phyloP scores from a whole-genome alignment of 2,113 vertebrate genomes.

The Pangasianodon hypophthalmus region DNA sequence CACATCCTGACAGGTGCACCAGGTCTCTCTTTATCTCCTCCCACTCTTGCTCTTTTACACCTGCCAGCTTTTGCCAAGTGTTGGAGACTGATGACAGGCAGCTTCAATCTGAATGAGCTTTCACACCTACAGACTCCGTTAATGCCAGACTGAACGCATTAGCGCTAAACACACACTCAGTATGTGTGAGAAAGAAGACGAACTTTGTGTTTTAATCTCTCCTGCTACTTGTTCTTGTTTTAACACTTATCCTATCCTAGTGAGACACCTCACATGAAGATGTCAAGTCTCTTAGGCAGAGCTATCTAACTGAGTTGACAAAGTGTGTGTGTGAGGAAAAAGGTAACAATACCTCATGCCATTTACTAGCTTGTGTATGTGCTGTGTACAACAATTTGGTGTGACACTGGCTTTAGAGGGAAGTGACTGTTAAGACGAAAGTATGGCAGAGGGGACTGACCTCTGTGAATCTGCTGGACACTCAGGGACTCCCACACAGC shows the following conservation, averaged over 20 bases:
- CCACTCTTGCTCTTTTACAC: constrained; percentile 46
- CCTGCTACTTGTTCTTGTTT: neutral
- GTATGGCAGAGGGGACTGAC: constrained; percentile 35
- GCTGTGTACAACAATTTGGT: constrained; percentile 21
- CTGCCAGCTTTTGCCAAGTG: constrained; percentile 35
- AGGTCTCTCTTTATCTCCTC: constrained; percentile 55
- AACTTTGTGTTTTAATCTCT: constrained; percentile 9
- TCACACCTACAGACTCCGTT: constrained; percentile 25
- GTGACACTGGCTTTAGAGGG: neutral
- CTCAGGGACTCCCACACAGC: constrained; percentile 31
- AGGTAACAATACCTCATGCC: constrained; percentile 5
- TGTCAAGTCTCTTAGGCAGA: neutral
- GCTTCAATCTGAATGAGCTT: constrained; percentile 25
- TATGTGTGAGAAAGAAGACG: constrained; percentile 1
- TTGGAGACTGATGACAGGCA: constrained; percentile 25
- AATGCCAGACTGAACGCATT: constrained; percentile 44
- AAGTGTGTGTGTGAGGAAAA: neutral
- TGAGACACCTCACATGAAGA: neutral
- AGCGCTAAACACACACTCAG: neutral
- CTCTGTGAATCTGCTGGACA: constrained; percentile 31
- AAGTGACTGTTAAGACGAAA: constrained; percentile 22
- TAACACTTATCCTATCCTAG: constrained; percentile 13
- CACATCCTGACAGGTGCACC: constrained; percentile 70
- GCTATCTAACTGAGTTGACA: neutral
- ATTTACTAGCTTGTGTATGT: constrained; percentile 35